Percentiles rank a stretch among this genome's conserved stretches.
These are phyloP conservation scores for Dryococelus australis DNA, from an alignment of 2,888 invertebrate genomes.

Conservation along the genomic window DNA sequence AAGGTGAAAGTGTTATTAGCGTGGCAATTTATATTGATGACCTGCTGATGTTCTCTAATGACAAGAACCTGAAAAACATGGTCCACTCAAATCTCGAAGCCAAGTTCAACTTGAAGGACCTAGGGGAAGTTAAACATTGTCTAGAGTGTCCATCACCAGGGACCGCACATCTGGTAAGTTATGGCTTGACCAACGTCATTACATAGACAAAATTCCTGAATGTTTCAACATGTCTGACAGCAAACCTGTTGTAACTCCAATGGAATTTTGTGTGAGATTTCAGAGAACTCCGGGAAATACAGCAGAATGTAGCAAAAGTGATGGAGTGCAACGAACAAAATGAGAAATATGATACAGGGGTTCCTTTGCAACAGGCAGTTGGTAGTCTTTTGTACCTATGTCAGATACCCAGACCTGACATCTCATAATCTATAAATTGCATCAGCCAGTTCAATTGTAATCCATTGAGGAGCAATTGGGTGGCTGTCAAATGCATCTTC, in stretches of 20 bases:
- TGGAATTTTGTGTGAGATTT: neutral
- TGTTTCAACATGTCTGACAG: no score
- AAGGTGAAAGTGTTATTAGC: neutral
- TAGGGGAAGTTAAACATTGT: neutral
- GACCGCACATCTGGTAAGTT: neutral
- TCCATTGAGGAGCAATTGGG: neutral
- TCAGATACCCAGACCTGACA: no score
- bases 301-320: neutral
- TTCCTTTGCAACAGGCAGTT: constrained; percentile 4
- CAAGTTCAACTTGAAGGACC: neutral
- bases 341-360: neutral
- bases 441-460: no score
- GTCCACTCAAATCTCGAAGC: neutral
- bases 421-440: no score
- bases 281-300: neutral
- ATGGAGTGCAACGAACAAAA: neutral
- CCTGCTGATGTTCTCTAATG: neutral
- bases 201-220: neutral
- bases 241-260: no score
- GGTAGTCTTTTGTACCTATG: neutral
- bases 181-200: no score
- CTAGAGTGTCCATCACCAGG: neutral
- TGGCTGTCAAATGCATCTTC: neutral
- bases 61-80: no score
- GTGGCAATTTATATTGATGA: neutral